Evolutionary conservation across 2,888 invertebrate species (phyloP).

Genomic region (Carcina quercana): DNA sequence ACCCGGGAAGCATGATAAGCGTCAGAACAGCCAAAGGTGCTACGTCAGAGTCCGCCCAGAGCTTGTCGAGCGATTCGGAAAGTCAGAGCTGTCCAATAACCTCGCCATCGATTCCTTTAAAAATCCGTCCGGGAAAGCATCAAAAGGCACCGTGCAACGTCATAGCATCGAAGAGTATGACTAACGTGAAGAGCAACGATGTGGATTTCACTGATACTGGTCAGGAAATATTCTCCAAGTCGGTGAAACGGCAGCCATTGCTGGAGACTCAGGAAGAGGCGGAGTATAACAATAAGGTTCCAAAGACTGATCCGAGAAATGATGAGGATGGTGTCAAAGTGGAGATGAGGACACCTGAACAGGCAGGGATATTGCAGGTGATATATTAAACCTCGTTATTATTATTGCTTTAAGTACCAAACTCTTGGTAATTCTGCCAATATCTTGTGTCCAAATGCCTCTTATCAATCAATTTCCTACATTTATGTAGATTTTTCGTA

Average conservation of each 20-base stretch:
- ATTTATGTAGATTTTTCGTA: no score
- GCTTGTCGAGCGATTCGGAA: conserved; percentile 79
- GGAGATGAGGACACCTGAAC: conserved; percentile 42
- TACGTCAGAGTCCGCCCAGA: conserved; percentile 79
- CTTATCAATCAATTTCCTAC: no score
- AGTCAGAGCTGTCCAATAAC: conserved; percentile 71
- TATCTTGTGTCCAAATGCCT: no score
- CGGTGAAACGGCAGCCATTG: conserved; percentile 68
- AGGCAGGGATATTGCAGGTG: conserved; percentile 80
- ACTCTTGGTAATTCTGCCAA: no score
- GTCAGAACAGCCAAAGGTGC: conserved; percentile 75
- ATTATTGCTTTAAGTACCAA: no score
- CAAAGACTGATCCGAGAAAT: conserved; percentile 59
- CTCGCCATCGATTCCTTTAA: conserved; percentile 62
- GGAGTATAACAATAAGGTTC: conserved; percentile 69
- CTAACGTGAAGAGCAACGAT: conserved; percentile 73
- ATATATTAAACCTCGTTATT: no score
- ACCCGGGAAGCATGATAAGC: conserved; percentile 77
- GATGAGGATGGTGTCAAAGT: conserved; percentile 33
- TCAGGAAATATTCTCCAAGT: conserved; percentile 47
- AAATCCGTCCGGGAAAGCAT: conserved; percentile 67
- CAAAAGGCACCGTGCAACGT: conserved; percentile 54
- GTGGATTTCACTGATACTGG: conserved; percentile 61
- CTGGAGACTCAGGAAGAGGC: conserved; percentile 55
- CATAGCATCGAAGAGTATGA: conserved; percentile 76